Evolutionary conservation across 2,113 vertebrate genomes (phyloP).

Genomic region (Dendropsophus ebraccatus): DNA sequence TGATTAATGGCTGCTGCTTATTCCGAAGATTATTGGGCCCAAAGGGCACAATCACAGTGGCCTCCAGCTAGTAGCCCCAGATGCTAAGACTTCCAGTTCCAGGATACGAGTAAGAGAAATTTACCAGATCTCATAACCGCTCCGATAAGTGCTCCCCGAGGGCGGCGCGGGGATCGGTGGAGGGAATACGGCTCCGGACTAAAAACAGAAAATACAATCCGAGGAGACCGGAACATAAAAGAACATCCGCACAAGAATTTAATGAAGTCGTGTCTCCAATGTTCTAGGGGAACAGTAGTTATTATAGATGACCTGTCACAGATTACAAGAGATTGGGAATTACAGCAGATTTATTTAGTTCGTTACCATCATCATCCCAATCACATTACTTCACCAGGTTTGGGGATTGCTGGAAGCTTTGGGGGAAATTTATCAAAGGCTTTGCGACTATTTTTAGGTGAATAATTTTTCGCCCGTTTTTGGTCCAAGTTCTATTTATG

Average conservation of each 20-base stretch:
- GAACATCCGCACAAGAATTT: not conserved
- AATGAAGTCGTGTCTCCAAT: not conserved
- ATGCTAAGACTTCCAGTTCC: not conserved
- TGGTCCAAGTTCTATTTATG: too few relatives aligned
- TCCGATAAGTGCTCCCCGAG: not conserved
- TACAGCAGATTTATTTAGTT: not conserved
- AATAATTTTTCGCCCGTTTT: too few relatives aligned
- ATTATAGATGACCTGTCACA: not conserved
- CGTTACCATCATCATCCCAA: not conserved
- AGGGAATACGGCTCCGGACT: not conserved
- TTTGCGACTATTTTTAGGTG: too few relatives aligned
- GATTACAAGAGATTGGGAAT: not conserved
- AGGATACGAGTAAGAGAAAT: not conserved
- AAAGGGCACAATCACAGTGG: conserved; percentile 26
- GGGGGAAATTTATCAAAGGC: too few relatives aligned
- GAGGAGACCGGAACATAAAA: not conserved
- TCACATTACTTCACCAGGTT: too few relatives aligned
- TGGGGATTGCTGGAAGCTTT: too few relatives aligned
- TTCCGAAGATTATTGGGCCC: conserved; percentile 36
- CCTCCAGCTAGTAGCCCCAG: not conserved
- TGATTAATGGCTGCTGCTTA: conserved; percentile 32
- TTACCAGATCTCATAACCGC: not conserved
- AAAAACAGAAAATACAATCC: conserved; percentile 10
- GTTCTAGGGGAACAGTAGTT: not conserved
- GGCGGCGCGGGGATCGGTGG: not conserved